phyloP scores from a whole-genome alignment of 2,113 vertebrate genomes.

The Saccopteryx bilineata region DNA sequence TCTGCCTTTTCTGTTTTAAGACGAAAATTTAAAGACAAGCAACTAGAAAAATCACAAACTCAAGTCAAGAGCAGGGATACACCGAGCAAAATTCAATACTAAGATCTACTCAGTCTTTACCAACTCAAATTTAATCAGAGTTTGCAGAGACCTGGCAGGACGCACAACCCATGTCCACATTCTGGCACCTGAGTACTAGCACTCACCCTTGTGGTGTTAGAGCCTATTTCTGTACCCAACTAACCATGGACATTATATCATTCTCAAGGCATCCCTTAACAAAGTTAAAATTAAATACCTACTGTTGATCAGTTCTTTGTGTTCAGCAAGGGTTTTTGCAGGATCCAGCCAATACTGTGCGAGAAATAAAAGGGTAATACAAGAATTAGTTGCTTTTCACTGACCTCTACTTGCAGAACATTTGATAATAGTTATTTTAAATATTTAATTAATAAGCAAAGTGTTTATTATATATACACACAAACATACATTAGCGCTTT shows the following conservation, averaged over 20 bases:
- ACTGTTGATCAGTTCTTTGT: slow-evolving; percentile 95
- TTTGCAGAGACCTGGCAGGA: neutral
- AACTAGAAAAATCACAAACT: slow-evolving; percentile 38
- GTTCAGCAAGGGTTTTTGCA: slow-evolving; percentile 93
- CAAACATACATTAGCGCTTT: neutral
- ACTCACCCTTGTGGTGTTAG: neutral
- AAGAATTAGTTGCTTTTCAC: slow-evolving; percentile 67
- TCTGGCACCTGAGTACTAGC: neutral
- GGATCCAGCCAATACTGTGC: slow-evolving; percentile 96
- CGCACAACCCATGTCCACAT: neutral
- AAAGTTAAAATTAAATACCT: slow-evolving; percentile 86
- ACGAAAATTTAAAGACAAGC: slow-evolving; percentile 21
- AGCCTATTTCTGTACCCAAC: neutral
- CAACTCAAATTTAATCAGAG: neutral
- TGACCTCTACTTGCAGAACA: slow-evolving; percentile 26
- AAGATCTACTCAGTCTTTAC: neutral
- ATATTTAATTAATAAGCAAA: slow-evolving; percentile 53
- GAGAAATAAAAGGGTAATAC: slow-evolving; percentile 69
- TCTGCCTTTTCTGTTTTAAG: slow-evolving; percentile 36
- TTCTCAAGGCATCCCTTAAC: neutral
- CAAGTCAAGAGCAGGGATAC: neutral
- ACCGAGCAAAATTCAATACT: neutral
- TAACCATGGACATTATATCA: neutral
- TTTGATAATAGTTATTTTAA: slow-evolving; percentile 21
- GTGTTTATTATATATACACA: neutral